Evolutionary conservation across 2,888 invertebrate genomes (phyloP).

Genomic region (Diachrysia chrysitis): DNA sequence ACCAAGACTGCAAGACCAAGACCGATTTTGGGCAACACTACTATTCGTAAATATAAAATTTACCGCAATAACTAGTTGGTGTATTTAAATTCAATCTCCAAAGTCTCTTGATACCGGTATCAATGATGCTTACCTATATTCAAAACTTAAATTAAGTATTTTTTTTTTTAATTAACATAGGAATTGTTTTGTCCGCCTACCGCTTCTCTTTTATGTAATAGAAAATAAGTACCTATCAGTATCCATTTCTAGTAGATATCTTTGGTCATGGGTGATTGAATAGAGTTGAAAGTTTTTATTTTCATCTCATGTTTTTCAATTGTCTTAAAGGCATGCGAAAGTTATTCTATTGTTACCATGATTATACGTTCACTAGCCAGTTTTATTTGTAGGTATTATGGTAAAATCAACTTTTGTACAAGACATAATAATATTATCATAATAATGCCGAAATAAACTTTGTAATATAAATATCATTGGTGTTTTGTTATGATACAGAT

Average conservation of each 20-base stretch:
- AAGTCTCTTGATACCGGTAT: not conserved
- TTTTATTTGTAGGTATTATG: constrained; percentile 49
- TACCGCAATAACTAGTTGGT: not conserved
- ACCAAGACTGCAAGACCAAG: no score
- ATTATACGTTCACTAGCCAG: constrained; percentile 38
- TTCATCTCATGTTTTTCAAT: constrained; percentile 36
- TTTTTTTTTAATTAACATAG: not conserved
- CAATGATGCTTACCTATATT: not conserved
- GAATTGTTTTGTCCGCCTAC: constrained; percentile 31
- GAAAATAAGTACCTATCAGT: constrained; percentile 33
- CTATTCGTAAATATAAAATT: not conserved
- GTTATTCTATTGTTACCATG: constrained; percentile 53
- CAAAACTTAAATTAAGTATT: not conserved
- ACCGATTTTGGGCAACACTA: no score
- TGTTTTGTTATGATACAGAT: no score
- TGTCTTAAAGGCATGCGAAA: constrained; percentile 41
- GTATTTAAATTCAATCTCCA: not conserved
- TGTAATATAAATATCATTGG: no score
- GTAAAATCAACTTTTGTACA: constrained; percentile 30
- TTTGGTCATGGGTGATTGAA: constrained; percentile 56
- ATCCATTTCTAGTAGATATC: constrained; percentile 43
- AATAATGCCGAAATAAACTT: no score
- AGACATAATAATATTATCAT: no score
- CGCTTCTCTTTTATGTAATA: constrained; percentile 45
- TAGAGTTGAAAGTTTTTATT: constrained; percentile 56